phyloP scores from a whole-genome alignment of 2,888 invertebrate species.

The Anthrax anthrax region DNA sequence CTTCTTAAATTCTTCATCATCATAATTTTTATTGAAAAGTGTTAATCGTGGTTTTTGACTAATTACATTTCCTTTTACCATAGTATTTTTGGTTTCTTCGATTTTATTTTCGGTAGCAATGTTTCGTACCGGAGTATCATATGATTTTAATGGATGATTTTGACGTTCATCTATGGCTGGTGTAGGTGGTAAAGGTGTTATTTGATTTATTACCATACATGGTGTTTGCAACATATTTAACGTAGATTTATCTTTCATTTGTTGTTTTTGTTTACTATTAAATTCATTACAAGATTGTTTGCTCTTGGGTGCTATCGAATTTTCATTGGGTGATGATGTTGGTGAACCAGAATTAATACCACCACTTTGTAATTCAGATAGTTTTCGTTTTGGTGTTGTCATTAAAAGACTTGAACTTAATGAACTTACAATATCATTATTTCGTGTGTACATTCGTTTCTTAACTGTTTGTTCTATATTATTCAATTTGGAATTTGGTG shows the following conservation, averaged over 20 bases:
- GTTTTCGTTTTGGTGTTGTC: constrained; percentile 14
- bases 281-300: constrained; percentile 8
- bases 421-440: constrained; percentile 31
- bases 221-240: not conserved
- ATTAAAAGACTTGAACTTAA: constrained; percentile 25
- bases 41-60: constrained; percentile 18
- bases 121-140: not conserved
- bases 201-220: not conserved
- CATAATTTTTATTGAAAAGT: constrained; percentile 25
- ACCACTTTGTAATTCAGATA: constrained; percentile 2
- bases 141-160: not conserved
- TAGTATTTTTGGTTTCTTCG: too few species aligned
- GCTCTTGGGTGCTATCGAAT: not conserved
- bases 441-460: constrained; percentile 24
- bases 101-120: not conserved
- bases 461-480: constrained; percentile 24
- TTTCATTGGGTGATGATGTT: not conserved
- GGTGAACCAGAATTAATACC: not conserved
- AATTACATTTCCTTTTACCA: not conserved
- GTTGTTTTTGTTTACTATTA: constrained; percentile 1
- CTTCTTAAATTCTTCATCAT: constrained; percentile 7
- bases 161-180: not conserved
- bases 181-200: constrained; percentile 5
- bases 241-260: not conserved
- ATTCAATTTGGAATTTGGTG: constrained; percentile 8